Conservation (phyloP, 2,888 invertebrate genomes). For the Plagodis pulveraria region DNA sequence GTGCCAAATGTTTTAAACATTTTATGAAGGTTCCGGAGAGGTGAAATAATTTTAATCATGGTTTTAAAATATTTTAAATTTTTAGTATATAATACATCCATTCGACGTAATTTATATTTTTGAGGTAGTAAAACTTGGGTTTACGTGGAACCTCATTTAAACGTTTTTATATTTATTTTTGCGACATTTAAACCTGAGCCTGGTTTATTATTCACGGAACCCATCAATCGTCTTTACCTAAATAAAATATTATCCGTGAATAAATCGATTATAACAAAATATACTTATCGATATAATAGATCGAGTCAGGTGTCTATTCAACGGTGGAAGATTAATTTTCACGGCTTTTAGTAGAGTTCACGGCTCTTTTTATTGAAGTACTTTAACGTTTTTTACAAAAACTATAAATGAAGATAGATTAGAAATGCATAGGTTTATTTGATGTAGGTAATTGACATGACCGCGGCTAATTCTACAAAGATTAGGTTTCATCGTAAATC, state of each 20-base stretch:
- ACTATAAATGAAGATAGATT: neutral
- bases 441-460: too few relatives aligned
- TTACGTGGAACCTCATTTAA: neutral
- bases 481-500: too few relatives aligned
- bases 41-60: conserved; percentile 17
- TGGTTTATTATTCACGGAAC: conserved; percentile 8
- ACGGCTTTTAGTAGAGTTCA: conserved; percentile 10
- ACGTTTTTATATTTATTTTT: too few relatives aligned
- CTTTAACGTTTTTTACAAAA: neutral
- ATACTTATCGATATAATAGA: conserved; percentile 10
- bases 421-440: too few relatives aligned
- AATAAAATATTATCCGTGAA: conserved; percentile 2
- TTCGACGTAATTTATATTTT: neutral
- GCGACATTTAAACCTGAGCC: too few relatives aligned
- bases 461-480: too few relatives aligned
- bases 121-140: neutral
- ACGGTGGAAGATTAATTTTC: conserved; percentile 14
- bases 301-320: conserved; percentile 10
- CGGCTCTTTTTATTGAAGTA: neutral
- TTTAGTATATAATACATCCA: neutral
- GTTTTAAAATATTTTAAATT: conserved; percentile 5
- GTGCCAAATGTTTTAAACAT: conserved; percentile 10
- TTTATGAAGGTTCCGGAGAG: conserved; percentile 19
- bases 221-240: neutral
- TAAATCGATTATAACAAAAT: conserved; percentile 7